phyloP scores from a whole-genome alignment of 30 jellyfish, hydroid and myxozoan genomes.

The Chrysaora quinquecirrha region DNA sequence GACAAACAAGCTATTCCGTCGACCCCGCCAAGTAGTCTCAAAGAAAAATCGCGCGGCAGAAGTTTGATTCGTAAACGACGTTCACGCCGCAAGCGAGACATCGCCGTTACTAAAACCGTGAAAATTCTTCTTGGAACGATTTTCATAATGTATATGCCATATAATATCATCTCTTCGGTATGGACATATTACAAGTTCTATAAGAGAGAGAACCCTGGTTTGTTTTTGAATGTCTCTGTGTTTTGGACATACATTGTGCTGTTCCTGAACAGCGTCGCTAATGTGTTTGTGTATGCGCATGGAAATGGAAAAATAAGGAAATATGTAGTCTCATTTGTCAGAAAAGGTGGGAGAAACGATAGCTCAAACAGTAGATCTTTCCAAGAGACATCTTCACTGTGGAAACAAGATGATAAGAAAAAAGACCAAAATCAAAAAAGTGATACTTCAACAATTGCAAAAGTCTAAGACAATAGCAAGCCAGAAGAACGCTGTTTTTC shows the following conservation, averaged over 20 bases:
- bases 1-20: constrained; percentile 47
- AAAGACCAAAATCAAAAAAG: neutral
- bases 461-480: neutral
- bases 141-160: constrained; percentile 59
- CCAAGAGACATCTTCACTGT: neutral
- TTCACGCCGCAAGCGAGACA: constrained; percentile 59
- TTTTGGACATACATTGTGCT: constrained; percentile 58
- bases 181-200: constrained; percentile 57
- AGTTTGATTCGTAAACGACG: constrained; percentile 24
- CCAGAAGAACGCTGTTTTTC: no score
- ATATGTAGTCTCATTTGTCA: neutral
- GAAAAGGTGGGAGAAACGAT: constrained; percentile 13
- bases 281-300: constrained; percentile 54
- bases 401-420: neutral
- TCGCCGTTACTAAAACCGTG: constrained; percentile 59
- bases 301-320: constrained; percentile 57
- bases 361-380: constrained; percentile 16
- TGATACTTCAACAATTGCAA: neutral
- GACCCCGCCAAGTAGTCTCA: neutral
- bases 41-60: neutral
- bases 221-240: constrained; percentile 24
- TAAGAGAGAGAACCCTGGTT: constrained; percentile 23
- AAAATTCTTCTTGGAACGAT: constrained; percentile 54
- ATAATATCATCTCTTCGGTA: constrained; percentile 20
- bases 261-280: constrained; percentile 52